Conservation (phyloP, 2,113 vertebrate species). For the Neopipo cinnamomea region DNA sequence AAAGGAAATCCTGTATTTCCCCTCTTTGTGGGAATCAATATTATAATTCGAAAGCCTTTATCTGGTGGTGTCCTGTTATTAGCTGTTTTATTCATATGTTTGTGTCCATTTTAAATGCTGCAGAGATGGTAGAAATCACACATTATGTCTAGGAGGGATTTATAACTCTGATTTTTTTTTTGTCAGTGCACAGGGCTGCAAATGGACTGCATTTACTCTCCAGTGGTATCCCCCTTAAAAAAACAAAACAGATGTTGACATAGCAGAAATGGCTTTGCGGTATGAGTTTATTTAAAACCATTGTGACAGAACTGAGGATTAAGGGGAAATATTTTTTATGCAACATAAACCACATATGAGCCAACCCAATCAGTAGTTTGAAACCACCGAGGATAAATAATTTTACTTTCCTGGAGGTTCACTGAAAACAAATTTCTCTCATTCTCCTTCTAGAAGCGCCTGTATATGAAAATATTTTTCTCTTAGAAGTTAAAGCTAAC, state of each 20-base stretch:
- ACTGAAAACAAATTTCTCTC: neutral
- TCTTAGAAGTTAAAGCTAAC: slow-evolving; percentile 27
- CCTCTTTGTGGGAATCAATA: neutral
- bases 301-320: slow-evolving; percentile 31
- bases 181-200: neutral
- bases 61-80: neutral
- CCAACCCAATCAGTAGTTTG: slow-evolving; percentile 22
- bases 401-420: slow-evolving; percentile 18
- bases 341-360: neutral
- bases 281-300: slow-evolving; percentile 38
- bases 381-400: neutral
- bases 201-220: neutral
- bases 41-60: neutral
- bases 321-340: neutral
- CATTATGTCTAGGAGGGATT: neutral
- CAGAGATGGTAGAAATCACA: neutral
- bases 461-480: slow-evolving; percentile 38
- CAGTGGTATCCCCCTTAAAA: neutral
- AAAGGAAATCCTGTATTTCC: slow-evolving; percentile 13
- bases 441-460: neutral
- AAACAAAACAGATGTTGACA: slow-evolving; percentile 5
- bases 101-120: neutral
- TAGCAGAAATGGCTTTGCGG: neutral
- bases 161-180: neutral
- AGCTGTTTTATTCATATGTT: neutral